A percentile compares a stretch with the other conserved stretches of the same genome.
phyloP scores from a whole-genome alignment of 1,140 invertebrate species.

The Sarcophaga peregrina region DNA sequence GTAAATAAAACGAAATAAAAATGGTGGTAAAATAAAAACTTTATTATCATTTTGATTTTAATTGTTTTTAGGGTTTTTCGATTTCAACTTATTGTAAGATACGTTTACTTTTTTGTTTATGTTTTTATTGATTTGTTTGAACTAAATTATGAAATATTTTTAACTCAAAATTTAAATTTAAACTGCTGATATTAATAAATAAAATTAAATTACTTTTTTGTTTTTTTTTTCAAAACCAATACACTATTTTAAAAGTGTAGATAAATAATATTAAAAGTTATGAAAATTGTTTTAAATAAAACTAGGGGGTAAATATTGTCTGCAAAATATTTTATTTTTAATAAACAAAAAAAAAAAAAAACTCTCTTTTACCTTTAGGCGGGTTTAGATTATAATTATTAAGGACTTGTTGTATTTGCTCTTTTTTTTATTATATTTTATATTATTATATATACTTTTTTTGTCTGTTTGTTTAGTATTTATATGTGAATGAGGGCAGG shows the following conservation, averaged over 20 bases:
- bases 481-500: constrained; percentile 24
- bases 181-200: neutral
- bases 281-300: neutral
- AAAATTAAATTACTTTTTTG: constrained; percentile 7
- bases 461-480: constrained; percentile 22
- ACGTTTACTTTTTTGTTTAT: too few species aligned
- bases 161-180: constrained; percentile 35
- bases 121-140: neutral
- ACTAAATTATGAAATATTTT: constrained; percentile 43
- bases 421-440: constrained; percentile 33
- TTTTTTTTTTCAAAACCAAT: constrained; percentile 24
- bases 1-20: neutral
- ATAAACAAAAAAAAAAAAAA: neutral
- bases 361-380: constrained; percentile 26
- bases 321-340: neutral
- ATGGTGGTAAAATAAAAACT: constrained; percentile 38
- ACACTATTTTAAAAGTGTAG: constrained; percentile 26
- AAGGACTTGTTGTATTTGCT: constrained; percentile 26
- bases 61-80: constrained; percentile 37
- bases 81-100: constrained; percentile 31
- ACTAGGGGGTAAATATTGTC: neutral
- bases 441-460: neutral
- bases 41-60: constrained; percentile 32
- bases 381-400: constrained; percentile 11
- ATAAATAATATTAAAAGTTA: constrained; percentile 24